phyloP scores from a whole-genome alignment of 1,140 invertebrate species.

The Amyelois transitella region DNA sequence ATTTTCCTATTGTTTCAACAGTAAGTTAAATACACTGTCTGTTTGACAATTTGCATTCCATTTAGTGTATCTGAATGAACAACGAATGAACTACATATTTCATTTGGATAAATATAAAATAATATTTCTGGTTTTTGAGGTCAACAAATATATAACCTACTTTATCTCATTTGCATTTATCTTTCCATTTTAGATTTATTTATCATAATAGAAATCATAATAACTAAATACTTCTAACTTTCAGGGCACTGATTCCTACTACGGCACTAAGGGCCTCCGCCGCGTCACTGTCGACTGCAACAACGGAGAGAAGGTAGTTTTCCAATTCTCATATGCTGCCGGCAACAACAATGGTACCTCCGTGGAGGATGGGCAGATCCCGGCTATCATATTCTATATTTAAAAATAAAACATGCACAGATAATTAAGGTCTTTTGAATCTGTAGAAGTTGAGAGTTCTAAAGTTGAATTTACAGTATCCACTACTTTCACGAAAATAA shows the following conservation, averaged over 20 bases:
- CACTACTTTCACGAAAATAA: too few species aligned
- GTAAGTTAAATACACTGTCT: too few species aligned
- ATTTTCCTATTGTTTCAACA: not conserved
- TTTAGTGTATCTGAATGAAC: too few species aligned
- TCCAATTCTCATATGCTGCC: conserved; percentile 89
- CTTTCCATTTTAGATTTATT: too few species aligned
- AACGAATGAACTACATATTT: too few species aligned
- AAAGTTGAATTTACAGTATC: not conserved
- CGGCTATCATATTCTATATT: conserved; percentile 89
- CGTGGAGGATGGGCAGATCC: conserved; percentile 93
- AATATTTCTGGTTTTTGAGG: too few species aligned
- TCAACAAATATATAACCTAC: too few species aligned
- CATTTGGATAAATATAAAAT: too few species aligned
- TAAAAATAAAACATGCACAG: conserved; percentile 34
- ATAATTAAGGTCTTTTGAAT: not conserved
- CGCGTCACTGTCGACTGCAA: conserved; percentile 86
- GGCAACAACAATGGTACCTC: conserved; percentile 94
- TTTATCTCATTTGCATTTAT: too few species aligned
- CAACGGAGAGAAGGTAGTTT: conserved; percentile 83
- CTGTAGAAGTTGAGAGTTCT: not conserved
- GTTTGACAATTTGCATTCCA: too few species aligned
- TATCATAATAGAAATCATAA: too few species aligned
- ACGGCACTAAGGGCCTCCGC: conserved; percentile 88
- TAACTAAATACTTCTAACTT: conserved; percentile 36
- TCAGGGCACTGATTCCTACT: conserved; percentile 91